Conservation (phyloP, 2,888 invertebrate species). For the Hermodice carunculata region DNA sequence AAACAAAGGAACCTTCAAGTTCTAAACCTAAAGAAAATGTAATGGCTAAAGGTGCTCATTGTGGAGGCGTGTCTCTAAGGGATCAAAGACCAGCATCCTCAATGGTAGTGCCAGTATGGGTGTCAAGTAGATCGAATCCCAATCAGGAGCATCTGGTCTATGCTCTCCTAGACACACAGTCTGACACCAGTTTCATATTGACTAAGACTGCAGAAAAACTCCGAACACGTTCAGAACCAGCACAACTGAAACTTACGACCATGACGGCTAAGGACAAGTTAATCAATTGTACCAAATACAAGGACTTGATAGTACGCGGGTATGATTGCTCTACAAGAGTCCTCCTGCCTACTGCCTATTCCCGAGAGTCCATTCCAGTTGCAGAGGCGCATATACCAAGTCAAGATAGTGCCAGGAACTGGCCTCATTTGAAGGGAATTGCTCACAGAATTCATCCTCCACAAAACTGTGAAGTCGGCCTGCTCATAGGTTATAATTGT, state of each 20-base stretch:
- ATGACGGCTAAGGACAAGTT: constrained; percentile 22
- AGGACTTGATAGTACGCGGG: constrained; percentile 31
- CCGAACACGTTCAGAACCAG: constrained; percentile 10
- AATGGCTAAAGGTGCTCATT: no score
- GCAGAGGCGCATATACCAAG: constrained; percentile 42
- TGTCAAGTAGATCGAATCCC: constrained; percentile 26
- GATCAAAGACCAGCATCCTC: no score
- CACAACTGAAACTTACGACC: constrained; percentile 34
- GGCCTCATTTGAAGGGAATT: constrained; percentile 37
- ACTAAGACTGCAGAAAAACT: constrained; percentile 23
- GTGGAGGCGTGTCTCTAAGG: no score
- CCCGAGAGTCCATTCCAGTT: constrained; percentile 35
- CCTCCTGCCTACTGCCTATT: constrained; percentile 34
- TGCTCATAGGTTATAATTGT: constrained; percentile 44
- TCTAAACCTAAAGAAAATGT: no score
- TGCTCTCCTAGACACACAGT: constrained; percentile 42
- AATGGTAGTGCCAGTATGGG: constrained; percentile 41
- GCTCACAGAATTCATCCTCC: constrained; percentile 26
- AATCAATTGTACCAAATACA: constrained; percentile 7
- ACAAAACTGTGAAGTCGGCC: constrained; percentile 32
- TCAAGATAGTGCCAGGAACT: constrained; percentile 29
- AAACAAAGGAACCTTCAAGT: no score
- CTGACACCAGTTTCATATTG: constrained; percentile 36
- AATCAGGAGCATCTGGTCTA: constrained; percentile 38
- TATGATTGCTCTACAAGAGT: constrained; percentile 17